Evolutionary conservation across 2,113 vertebrate species (phyloP).

Genomic region (Terrapene triunguis): DNA sequence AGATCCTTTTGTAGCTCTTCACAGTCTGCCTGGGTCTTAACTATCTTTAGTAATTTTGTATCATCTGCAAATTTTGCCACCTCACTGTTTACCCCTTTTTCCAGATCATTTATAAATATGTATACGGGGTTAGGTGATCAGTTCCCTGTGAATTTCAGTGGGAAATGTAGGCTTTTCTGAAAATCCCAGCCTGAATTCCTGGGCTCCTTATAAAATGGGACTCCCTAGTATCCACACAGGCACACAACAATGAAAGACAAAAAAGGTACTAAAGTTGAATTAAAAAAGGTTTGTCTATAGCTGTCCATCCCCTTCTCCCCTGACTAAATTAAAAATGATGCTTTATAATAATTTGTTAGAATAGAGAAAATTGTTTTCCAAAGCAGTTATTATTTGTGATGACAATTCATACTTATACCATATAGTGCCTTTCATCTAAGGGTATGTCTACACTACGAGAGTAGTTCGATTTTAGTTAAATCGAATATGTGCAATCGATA

Average conservation of each 20-base stretch:
- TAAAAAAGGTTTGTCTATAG: neutral
- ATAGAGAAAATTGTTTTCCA: slow-evolving; percentile 16
- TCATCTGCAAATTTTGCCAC: no score
- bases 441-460: no score
- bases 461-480: no score
- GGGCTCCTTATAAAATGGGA: neutral
- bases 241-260: neutral
- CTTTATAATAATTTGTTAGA: neutral
- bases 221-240: neutral
- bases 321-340: slow-evolving; percentile 9
- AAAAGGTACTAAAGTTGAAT: neutral
- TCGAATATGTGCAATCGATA: no score
- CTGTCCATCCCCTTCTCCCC: neutral
- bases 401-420: slow-evolving; percentile 39
- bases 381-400: slow-evolving; percentile 16
- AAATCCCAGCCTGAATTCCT: neutral
- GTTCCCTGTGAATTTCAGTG: slow-evolving; percentile 20
- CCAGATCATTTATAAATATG: no score
- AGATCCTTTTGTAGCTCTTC: no score
- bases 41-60: no score
- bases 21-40: no score
- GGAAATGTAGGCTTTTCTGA: neutral
- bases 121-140: neutral
- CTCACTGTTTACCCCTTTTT: no score
- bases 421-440: slow-evolving; percentile 37